Base-by-base conservation (phyloP, 2,797 vertebrate species). In the Tapera naevia region DNA sequence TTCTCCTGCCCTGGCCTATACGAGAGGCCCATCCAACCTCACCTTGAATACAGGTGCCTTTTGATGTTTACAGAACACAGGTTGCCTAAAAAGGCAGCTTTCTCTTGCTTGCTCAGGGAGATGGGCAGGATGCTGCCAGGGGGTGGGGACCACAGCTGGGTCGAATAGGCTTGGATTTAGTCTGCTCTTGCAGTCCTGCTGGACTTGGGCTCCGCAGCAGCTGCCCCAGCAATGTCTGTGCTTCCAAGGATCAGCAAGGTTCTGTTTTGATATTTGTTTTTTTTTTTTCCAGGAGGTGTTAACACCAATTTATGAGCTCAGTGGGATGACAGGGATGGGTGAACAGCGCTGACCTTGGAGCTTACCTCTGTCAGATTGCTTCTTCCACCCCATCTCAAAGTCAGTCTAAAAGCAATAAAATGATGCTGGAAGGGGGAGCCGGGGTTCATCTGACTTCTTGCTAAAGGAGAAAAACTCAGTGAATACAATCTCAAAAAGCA, bases 251-350 rank as follows among this genome's bases (percentile, higher is more conserved):
- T 17, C 33, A 93, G 71, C 54, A 56, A 86, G 18, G 58, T 32
- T 81, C 80, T 88, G 72, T 27, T 84, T 89, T 67, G 23, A 5
- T 64, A 45, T 73, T 65, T 81, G 88, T 61, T n/a, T n/a, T n/a
- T n/a, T n/a, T n/a, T 72, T 90, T 64, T 86, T 56, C 65, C 73
- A 92, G 86, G 71, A 92, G 66, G 64, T 88, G 83, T 91, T 96
- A 91, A 91, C 80, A 83, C 73, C 90, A 84, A 94, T 94, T 94
- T 93, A 24, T 75, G 86, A 87, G 71, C 93, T 94, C 83, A 73
- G 83, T 60, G 78, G 70, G 93, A 76, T 85, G 86, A 75, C 51
- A 73, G 88, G 33, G 48, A 22, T 0, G 4, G 72, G 85, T 88
- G 91, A 95, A 72, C 69, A 24, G 75, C 0, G 0, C 82, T 94